Evolutionary conservation across 2,888 invertebrate genomes (phyloP).

Genomic region (Melangyna quadrimaculata): DNA sequence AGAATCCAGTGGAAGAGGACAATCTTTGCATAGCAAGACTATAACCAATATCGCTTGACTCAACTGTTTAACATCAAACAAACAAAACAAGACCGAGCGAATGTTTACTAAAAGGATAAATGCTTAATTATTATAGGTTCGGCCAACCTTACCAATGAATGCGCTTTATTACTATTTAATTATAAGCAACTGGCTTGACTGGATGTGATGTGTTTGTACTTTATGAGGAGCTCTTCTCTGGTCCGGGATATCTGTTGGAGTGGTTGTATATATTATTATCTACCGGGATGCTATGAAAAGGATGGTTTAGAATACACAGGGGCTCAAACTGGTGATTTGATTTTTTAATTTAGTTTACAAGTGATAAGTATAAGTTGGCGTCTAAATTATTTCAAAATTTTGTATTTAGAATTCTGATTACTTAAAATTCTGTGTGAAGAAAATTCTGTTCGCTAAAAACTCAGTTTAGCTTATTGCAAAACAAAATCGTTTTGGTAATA

Average conservation of each 20-base stretch:
- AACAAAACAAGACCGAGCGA: neutral
- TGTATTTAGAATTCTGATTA: too few relatives aligned
- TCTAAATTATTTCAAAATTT: too few relatives aligned
- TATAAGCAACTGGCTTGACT: conserved; percentile 10
- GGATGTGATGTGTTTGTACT: neutral
- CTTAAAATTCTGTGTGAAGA: too few relatives aligned
- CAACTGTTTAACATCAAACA: neutral
- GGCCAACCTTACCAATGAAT: neutral
- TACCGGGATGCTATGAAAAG: neutral
- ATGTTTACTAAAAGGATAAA: conserved; percentile 40
- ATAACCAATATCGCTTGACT: neutral
- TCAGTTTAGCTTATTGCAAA: too few relatives aligned
- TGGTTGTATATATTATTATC: neutral
- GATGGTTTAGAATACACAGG: too few relatives aligned
- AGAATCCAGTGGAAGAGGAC: neutral
- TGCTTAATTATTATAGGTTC: conserved; percentile 58
- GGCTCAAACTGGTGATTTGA: too few relatives aligned
- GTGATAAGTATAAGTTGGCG: too few relatives aligned
- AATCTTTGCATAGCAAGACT: neutral
- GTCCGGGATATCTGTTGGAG: neutral
- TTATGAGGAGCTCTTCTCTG: neutral
- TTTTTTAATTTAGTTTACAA: too few relatives aligned
- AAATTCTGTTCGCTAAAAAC: too few relatives aligned
- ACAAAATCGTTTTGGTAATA: too few relatives aligned
- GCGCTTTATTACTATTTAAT: conserved; percentile 53